A percentile compares a stretch with the other conserved stretches of the same genome.
Conservation (phyloP, 1,140 invertebrate species). For the Coenobita brevimanus region DNA sequence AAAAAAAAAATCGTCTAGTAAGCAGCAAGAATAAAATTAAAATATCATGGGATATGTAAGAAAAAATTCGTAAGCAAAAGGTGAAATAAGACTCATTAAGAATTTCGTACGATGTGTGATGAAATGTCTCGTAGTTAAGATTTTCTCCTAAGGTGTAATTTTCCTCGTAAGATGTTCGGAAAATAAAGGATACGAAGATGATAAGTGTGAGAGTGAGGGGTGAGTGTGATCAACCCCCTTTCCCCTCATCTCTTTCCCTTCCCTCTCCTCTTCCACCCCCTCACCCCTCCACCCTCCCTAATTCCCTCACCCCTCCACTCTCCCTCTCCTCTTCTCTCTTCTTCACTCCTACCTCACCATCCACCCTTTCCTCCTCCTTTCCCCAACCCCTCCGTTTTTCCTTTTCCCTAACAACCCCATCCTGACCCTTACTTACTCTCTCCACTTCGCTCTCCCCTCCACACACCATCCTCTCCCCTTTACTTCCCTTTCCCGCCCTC, state of each 20-base stretch:
- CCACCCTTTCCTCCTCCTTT: neutral
- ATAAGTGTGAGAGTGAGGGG: neutral
- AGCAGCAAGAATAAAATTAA: too few relatives aligned
- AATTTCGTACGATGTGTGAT: too few relatives aligned
- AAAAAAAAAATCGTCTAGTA: too few relatives aligned
- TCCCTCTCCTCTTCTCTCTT: neutral
- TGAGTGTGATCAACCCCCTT: neutral
- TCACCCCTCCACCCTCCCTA: too few relatives aligned
- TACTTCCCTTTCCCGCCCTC: too few relatives aligned
- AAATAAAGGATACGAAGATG: conserved; percentile 3
- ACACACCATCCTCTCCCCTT: too few relatives aligned
- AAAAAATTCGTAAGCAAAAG: too few relatives aligned
- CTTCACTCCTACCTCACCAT: conserved; percentile 10
- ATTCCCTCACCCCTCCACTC: too few relatives aligned
- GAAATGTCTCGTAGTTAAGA: too few relatives aligned
- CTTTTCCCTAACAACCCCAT: neutral
- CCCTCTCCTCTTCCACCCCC: neutral
- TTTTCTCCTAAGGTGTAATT: too few relatives aligned
- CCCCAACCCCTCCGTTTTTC: neutral
- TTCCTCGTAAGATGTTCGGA: neutral
- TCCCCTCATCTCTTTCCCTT: neutral
- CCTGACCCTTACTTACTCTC: neutral
- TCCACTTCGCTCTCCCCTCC: neutral
- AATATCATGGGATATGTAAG: too few relatives aligned
- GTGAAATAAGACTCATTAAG: too few relatives aligned